Conservation (phyloP, 2,113 vertebrate species). For the Monopterus albus region DNA sequence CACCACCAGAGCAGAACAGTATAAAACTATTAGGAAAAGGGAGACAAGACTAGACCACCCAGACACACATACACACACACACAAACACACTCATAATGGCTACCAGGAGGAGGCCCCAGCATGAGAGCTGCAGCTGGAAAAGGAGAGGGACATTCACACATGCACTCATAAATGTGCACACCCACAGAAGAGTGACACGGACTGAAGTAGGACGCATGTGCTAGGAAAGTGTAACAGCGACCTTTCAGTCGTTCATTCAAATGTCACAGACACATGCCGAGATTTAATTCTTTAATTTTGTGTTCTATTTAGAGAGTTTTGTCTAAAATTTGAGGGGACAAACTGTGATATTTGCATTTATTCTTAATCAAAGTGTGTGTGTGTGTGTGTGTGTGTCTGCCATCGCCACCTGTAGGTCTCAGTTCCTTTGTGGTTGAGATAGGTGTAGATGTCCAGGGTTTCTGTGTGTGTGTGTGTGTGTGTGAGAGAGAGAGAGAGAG, state of each 20-base stretch:
- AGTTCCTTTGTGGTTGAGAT: background rate
- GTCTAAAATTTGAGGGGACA: conserved; percentile 14
- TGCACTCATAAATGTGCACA: conserved; percentile 27
- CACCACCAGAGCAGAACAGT: conserved; percentile 90
- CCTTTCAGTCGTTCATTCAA: conserved; percentile 54
- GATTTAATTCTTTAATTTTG: conserved; percentile 23
- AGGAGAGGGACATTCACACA: conserved; percentile 41
- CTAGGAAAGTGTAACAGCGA: conserved; percentile 10
- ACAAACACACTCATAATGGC: conserved; percentile 82
- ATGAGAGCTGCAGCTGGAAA: conserved; percentile 79
- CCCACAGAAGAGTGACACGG: conserved; percentile 37
- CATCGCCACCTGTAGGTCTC: conserved; percentile 55
- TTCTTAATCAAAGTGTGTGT: conserved; percentile 14
- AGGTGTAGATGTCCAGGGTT: background rate
- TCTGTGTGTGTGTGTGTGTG: no score
- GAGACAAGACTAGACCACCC: conserved; percentile 90
- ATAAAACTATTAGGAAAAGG: conserved; percentile 84
- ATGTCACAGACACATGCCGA: conserved; percentile 68
- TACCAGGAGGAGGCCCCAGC: conserved; percentile 84
- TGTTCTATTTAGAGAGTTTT: conserved; percentile 13
- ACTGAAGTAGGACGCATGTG: conserved; percentile 27
- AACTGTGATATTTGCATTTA: conserved; percentile 41
- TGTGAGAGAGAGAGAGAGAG: background rate
- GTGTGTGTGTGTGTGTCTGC: conserved; percentile 29
- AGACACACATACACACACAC: conserved; percentile 77